A percentile compares a stretch with the other conserved stretches of the same genome.
phyloP scores from a whole-genome alignment of 1,140 invertebrate species.

The Eumaeus atala region DNA sequence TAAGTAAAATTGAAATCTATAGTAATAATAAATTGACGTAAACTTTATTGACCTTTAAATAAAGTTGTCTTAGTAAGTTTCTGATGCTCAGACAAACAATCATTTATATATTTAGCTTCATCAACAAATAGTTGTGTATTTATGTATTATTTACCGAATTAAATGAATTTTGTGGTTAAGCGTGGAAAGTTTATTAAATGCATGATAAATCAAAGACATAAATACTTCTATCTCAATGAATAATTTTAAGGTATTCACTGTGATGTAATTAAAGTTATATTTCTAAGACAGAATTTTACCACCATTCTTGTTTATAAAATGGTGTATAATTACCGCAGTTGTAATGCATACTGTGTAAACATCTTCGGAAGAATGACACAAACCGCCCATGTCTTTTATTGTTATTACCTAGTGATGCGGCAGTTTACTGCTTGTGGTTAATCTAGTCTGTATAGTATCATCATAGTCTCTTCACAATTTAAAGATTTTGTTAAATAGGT shows the following conservation, averaged over 20 bases:
- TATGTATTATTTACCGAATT: conserved; percentile 22
- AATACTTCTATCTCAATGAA: conserved; percentile 9
- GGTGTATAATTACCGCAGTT: not conserved
- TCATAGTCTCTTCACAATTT: conserved; percentile 25
- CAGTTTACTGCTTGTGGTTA: conserved; percentile 14
- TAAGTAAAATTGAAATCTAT: not conserved
- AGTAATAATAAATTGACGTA: not conserved
- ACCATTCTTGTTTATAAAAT: conserved; percentile 5
- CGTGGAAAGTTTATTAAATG: conserved; percentile 5
- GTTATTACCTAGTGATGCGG: conserved; percentile 24
- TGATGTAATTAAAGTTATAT: conserved; percentile 4
- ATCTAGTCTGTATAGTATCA: too few species aligned
- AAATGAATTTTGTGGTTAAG: conserved; percentile 17
- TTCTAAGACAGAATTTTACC: not conserved
- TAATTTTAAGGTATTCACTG: conserved; percentile 5
- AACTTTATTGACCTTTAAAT: conserved; percentile 4
- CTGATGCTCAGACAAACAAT: conserved; percentile 5
- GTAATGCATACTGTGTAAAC: conserved; percentile 18
- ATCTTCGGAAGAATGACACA: conserved; percentile 20
- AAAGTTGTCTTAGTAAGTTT: conserved; percentile 2
- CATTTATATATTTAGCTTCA: not conserved
- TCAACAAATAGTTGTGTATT: conserved; percentile 9
- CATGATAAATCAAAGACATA: not conserved
- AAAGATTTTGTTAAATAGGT: conserved; percentile 17
- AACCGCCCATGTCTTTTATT: conserved; percentile 23